Percentiles rank a stretch among this genome's conserved stretches.
Conservation (phyloP, 2,888 invertebrate genomes). For the Andrena bicolor region DNA sequence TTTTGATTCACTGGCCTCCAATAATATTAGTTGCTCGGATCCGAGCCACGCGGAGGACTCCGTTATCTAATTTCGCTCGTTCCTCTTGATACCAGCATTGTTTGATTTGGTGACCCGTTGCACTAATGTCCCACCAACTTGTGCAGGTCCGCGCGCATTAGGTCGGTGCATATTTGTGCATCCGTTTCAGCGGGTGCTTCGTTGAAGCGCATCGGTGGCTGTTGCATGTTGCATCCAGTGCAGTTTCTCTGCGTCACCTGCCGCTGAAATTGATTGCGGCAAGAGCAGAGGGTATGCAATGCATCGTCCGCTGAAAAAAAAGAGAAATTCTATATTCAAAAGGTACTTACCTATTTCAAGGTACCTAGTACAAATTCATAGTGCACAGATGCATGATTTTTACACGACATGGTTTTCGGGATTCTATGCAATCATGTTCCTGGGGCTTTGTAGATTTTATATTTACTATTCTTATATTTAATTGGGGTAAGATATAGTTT, state of each 20-base stretch:
- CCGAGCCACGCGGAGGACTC: background rate
- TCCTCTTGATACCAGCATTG: conserved; percentile 45
- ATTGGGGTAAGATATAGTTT: background rate
- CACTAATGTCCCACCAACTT: conserved; percentile 30
- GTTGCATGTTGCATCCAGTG: conserved; percentile 51
- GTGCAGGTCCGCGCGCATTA: conserved; percentile 36
- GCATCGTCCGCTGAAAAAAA: background rate
- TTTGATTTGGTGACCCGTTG: conserved; percentile 59
- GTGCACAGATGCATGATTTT: too few relatives aligned
- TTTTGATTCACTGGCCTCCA: conserved; percentile 27
- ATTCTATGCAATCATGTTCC: background rate
- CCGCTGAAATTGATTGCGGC: conserved; percentile 47
- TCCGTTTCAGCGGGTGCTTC: conserved; percentile 28
- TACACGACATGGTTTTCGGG: background rate
- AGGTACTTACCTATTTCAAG: too few relatives aligned
- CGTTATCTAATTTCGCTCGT: conserved; percentile 49
- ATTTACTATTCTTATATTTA: background rate
- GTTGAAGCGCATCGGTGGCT: conserved; percentile 27
- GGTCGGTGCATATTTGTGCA: conserved; percentile 51
- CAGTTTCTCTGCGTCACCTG: conserved; percentile 63
- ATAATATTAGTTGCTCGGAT: conserved; percentile 25
- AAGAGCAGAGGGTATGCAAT: background rate
- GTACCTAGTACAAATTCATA: too few relatives aligned
- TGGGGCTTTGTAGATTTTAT: background rate
- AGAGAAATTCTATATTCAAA: conserved; percentile 4